Base-by-base conservation (phyloP, 2,113 vertebrate species). In the Atherinomorus stipes region DNA sequence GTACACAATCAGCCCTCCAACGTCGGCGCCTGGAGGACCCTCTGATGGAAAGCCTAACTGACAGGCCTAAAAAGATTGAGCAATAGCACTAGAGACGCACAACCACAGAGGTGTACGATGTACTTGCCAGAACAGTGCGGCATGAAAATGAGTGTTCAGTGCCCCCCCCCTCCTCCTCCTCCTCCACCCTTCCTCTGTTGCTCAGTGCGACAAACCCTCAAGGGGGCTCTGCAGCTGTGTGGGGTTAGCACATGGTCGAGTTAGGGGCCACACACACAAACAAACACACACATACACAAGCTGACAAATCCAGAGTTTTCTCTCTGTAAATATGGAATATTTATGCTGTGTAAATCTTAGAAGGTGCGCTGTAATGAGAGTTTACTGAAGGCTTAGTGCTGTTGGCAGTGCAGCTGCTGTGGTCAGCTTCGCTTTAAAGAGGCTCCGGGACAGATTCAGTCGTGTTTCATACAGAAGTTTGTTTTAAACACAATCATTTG, bases 181-280 rank as follows among this genome's bases (percentile, higher is more conserved):
- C 68, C 78, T 60, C 80, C 68, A 21, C 84, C 67, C 69, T 67
- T 74, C 83, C 81, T 89, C 89, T 83, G 90, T 90, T 90, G 90
- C 89, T n/a, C 91, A 78, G 88, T 88, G 87, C 74, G 76, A 91
- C 88, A 84, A 91, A 91, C 88, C 91, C 91, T 93, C 91, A 79
- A 91, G 91, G 91, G 91, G 87, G 65, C 88, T 85, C 74, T 91
- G 90, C 91, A 93, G 91, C 91, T 93, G 91, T 90, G 89, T 81
- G 78, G 80, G 87, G 91, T 93, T 93, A 91, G 90, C 88, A 88
- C 89, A 93, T 88, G 91, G 89, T 93, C 83, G 85, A 93, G 84
- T 91, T 91, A 90, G 89, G 86, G 90, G 87, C 90, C 90, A 91
- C 90, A 91, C 90, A 90, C 78, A 88, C 86, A 85, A 52, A 89